phyloP scores from a whole-genome alignment of 2,797 vertebrate species.

The Ctenosaura bakeri region DNA sequence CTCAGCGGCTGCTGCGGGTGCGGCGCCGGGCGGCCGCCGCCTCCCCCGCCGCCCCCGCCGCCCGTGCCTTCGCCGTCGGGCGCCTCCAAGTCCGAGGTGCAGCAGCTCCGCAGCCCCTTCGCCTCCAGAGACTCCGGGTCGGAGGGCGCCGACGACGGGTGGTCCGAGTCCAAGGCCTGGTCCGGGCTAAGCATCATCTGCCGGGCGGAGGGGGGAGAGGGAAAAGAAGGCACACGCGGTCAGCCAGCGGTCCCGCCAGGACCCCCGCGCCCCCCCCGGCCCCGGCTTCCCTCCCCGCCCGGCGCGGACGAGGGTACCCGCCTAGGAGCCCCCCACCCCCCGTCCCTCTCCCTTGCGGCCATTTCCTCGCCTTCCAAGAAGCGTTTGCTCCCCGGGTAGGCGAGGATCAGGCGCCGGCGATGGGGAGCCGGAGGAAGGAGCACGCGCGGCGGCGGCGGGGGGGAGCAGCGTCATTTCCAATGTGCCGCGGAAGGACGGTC shows the following conservation, averaged over 20 bases:
- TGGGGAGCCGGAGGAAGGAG: no score
- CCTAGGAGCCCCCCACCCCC: no score
- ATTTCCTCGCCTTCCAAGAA: no score
- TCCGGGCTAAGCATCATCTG: conserved; percentile 94
- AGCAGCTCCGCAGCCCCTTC: conserved; percentile 87
- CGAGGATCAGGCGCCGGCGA: no score
- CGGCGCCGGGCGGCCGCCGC: conserved; percentile 79
- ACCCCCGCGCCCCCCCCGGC: no score
- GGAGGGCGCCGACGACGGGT: conserved; percentile 83
- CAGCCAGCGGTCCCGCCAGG: not conserved
- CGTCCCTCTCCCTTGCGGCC: no score
- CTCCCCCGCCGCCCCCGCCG: conserved; percentile 81
- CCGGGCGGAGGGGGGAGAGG: conserved; percentile 55
- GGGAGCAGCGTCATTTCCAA: no score
- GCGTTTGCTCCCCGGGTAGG: no score
- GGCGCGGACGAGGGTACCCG: no score
- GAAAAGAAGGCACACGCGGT: not conserved
- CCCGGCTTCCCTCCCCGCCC: no score
- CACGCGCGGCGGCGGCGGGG: no score
- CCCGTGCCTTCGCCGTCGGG: conserved; percentile 82
- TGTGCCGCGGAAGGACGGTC: no score
- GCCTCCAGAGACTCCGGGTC: conserved; percentile 87
- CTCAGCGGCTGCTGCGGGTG: conserved; percentile 82
- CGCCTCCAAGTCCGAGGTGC: conserved; percentile 86
- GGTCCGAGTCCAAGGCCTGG: conserved; percentile 88